These are phyloP conservation scores for Temnothorax rugatulus DNA, from an alignment of 2,888 invertebrate genomes.

Conservation along the genomic window DNA sequence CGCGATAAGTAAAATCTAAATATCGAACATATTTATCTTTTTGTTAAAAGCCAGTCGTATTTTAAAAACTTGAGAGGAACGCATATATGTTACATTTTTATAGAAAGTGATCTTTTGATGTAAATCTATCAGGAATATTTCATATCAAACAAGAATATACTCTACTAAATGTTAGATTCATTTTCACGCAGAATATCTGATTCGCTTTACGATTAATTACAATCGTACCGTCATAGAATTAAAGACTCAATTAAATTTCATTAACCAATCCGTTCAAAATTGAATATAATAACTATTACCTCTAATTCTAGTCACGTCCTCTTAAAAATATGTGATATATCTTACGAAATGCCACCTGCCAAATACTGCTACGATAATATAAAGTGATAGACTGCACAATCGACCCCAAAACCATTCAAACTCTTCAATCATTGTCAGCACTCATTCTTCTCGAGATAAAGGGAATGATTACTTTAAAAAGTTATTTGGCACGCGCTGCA, in stretches of 20 bases:
- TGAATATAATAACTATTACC: conserved; percentile 6
- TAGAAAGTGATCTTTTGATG: conserved; percentile 10
- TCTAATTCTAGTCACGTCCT: neutral
- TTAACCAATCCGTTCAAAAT: conserved; percentile 40
- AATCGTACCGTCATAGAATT: conserved; percentile 43
- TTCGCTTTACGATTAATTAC: conserved; percentile 61
- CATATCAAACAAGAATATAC: conserved; percentile 16
- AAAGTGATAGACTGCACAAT: conserved; percentile 14
- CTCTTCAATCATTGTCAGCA: conserved; percentile 36
- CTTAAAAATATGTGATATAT: conserved; percentile 4
- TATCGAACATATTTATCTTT: conserved; percentile 6
- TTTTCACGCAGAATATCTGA: neutral
- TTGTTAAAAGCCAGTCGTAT: neutral
- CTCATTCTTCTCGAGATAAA: conserved; percentile 14
- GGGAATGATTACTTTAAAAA: conserved; percentile 17
- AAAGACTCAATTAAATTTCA: conserved; percentile 61
- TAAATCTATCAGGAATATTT: conserved; percentile 10
- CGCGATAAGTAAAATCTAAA: neutral
- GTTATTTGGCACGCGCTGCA: neutral
- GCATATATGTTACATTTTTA: neutral
- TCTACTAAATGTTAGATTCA: neutral
- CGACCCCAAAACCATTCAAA: neutral
- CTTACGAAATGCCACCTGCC: neutral
- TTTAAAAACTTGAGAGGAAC: neutral
- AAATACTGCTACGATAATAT: conserved; percentile 24